Base-by-base conservation (phyloP, 2,113 vertebrate genomes). In the Gymnarchus niloticus region DNA sequence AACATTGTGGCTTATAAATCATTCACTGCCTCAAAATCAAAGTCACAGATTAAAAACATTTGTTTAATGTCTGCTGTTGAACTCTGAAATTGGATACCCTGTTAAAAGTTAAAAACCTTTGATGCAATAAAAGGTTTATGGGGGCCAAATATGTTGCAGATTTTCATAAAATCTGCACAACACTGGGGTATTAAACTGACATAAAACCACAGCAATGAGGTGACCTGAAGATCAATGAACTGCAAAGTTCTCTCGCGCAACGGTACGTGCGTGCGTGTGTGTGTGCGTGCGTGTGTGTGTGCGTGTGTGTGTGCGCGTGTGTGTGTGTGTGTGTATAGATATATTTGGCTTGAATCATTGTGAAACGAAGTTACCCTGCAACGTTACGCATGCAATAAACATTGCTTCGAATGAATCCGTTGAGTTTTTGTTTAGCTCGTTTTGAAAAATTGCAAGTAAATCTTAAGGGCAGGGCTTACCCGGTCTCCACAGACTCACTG, bases 1-100 rank as follows among this genome's bases (percentile, higher is more conserved):
- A 56, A 59, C 89, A 83, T n/a, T 73, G 87, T 82, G 84, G 88
- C 92, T 86, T 89, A 91, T 89, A 89, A 92, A 92, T 93, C 89
- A 93, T 84, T 84, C 84, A 84, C 87, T 81, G 76, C 86, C 83
- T 88, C 49, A 88, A 91, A 91, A 90, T 92, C 87, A 88, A 69
- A 85, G 14, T 82, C 14, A 21, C 6, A 51, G 25, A 56, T 10
- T 17, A 76, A 77, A 54, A 37, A 56, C 28, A 77, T 56, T 44
- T 3, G n/a, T 85, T 77, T 21, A 54, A 37, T 85, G 25, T 85
- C 59, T 6, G 33, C 6, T 76, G 28, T 76, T 14, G 23, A 33
- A 48, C 46, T 51, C 49, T 54, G 19, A 84, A 73, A 76, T 73
- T 49, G 51, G 12, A 19, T 28, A 85, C 10, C n/a, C 56, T 84